Evolutionary conservation across 1,140 invertebrate genomes (phyloP).

Genomic region (Tribolium castaneum): DNA sequence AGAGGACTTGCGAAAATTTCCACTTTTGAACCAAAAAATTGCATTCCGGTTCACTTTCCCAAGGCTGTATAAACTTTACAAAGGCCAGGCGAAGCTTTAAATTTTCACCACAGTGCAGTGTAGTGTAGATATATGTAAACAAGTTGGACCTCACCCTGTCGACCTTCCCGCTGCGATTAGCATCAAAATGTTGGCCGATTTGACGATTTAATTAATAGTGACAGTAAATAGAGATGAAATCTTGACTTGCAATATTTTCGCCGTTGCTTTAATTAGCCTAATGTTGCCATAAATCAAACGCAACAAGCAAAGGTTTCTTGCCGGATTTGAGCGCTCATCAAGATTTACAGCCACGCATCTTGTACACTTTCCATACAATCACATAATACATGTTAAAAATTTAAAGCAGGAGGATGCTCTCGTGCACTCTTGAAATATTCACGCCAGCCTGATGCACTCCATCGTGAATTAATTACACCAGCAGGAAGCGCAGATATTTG

Average conservation of each 20-base stretch:
- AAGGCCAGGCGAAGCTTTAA: neutral
- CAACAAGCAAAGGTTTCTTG: neutral
- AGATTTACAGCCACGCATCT: neutral
- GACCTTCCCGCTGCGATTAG: neutral
- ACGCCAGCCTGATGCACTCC: neutral
- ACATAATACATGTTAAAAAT: neutral
- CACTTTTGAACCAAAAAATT: too few relatives aligned
- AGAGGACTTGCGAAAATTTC: too few relatives aligned
- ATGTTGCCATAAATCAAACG: neutral
- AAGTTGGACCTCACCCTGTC: neutral
- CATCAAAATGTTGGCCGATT: neutral
- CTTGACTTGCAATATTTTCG: too few relatives aligned
- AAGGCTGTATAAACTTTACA: neutral
- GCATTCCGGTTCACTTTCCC: neutral
- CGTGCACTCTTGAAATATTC: neutral
- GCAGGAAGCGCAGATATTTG: neutral
- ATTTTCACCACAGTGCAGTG: neutral
- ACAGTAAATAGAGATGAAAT: too few relatives aligned
- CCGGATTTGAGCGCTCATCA: neutral
- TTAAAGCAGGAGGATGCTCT: neutral
- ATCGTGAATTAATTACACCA: neutral
- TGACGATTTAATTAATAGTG: neutral
- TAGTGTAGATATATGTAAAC: neutral
- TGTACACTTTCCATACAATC: neutral
- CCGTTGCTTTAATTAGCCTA: neutral